Base-by-base conservation (phyloP, 2,113 vertebrate genomes). In the Gallinago jamesoni region DNA sequence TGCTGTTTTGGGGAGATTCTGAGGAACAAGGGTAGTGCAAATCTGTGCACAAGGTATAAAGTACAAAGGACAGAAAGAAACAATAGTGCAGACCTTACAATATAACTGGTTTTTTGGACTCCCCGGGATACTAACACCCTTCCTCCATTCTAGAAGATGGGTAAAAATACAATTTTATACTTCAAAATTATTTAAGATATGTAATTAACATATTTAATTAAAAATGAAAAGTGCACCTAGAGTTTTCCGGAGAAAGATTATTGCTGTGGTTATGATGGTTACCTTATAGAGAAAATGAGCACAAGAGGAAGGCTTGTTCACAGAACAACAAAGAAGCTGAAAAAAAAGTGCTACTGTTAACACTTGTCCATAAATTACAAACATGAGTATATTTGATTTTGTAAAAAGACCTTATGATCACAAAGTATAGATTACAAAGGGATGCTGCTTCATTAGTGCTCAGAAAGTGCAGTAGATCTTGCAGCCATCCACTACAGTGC, bases 391-490 rank as follows among this genome's bases (percentile, higher is more conserved):
- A 25, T 30, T 48, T 84, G 35, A 9, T n/a, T 87, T 75, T 85
- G 35, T 68, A 75, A 86, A 74, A 55, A 78, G 7, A 59, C 6
- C 23, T 4, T 53, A 3, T 35, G 27, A 73, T 30, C 60, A 85
- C 10, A 33, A 53, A 31, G 0, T 1, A 76, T 18, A 87, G 33
- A 85, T 47, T 20, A 21, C 47, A 47, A 0, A 57, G 20, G 25
- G 35, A 50, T 22, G 31, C 9, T 60, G 28, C 33, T 67, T 64
- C 16, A 10, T 25, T 22, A 50, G 22, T 37, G 20, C 50, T 76
- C 33, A 37, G 43, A 69, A 94, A 73, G 63, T 55, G 31, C 37
- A 53, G 30, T 18, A 66, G n/a, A 70, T 48, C 17, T 19, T 41
- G 48, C 37, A 77, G 55, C 27, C 1, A 1, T 25, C 45, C n/a